Percentiles rank a stretch among this genome's conserved stretches.
phyloP scores from a whole-genome alignment of 1,140 invertebrate species.

The Chlorops oryzae region DNA sequence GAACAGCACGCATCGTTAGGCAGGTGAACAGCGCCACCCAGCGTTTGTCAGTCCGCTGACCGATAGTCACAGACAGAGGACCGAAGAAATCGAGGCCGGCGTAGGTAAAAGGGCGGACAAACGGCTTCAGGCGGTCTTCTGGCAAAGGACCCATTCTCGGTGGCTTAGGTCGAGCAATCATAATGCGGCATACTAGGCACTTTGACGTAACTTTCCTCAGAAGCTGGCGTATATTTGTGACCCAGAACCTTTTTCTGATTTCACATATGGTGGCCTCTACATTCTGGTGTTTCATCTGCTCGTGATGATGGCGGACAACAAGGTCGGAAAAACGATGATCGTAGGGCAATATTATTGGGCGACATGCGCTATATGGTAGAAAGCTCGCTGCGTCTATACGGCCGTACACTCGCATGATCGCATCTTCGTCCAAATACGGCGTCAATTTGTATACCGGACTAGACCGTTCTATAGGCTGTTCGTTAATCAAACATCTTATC shows the following conservation, averaged over 20 bases:
- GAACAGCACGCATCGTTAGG: constrained; percentile 4
- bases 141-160: background rate
- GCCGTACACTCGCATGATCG: background rate
- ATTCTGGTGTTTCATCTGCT: constrained; percentile 3
- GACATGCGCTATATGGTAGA: background rate
- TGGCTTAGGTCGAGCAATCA: too few species aligned
- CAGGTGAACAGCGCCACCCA: too few species aligned
- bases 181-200: background rate
- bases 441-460: background rate
- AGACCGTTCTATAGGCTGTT: background rate
- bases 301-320: background rate
- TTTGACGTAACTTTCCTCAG: background rate
- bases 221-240: background rate
- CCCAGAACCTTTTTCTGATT: too few species aligned
- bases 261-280: background rate
- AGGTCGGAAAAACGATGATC: background rate
- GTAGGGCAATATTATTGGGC: background rate
- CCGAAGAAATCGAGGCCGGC: background rate
- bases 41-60: background rate
- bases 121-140: too few species aligned
- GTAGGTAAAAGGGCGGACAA: too few species aligned
- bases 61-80: background rate
- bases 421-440: background rate
- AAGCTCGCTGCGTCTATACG: too few species aligned
- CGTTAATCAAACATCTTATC: background rate